Conservation (phyloP, 2,797 vertebrate genomes). For the Lycodopsis pacificus region DNA sequence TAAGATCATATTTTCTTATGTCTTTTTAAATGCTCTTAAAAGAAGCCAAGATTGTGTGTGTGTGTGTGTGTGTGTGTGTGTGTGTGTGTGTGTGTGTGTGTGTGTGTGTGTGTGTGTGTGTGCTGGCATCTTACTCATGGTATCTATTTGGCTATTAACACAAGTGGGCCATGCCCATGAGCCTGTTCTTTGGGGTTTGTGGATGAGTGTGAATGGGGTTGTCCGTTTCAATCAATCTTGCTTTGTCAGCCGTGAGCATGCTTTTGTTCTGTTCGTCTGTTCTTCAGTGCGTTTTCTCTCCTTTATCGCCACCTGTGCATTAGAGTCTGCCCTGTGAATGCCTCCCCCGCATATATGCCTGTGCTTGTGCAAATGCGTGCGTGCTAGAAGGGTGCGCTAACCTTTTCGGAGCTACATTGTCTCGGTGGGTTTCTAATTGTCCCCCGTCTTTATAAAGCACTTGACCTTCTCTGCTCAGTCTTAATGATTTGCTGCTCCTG, state of each 20-base stretch:
- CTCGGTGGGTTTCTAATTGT: conserved; percentile 72
- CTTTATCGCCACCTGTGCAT: conserved; percentile 3
- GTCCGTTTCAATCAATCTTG: neutral
- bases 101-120: neutral
- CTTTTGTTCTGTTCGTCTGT: neutral
- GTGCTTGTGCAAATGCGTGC: conserved; percentile 13
- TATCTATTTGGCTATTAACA: conserved; percentile 2
- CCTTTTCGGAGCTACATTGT: conserved; percentile 70
- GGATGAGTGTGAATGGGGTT: conserved; percentile 1
- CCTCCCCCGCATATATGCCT: conserved; percentile 9
- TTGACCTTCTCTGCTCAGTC: conserved; percentile 72
- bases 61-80: too few relatives aligned
- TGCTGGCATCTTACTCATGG: too few relatives aligned
- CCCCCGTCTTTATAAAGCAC: conserved; percentile 70
- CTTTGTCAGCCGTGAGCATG: neutral
- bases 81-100: neutral
- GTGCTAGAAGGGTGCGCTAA: conserved; percentile 50
- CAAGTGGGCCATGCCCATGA: neutral
- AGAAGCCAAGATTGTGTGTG: neutral
- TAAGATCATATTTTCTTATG: conserved; percentile 25
- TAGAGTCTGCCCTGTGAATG: conserved; percentile 3
- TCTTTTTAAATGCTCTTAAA: conserved; percentile 27
- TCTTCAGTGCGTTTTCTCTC: conserved; percentile 10
- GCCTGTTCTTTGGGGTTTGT: neutral
- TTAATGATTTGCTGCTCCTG: conserved; percentile 75